Evolutionary conservation across 1,140 invertebrate species (phyloP), one percentile per base, ranked within the genome.

Genomic region (Caerostris darwini): DNA sequence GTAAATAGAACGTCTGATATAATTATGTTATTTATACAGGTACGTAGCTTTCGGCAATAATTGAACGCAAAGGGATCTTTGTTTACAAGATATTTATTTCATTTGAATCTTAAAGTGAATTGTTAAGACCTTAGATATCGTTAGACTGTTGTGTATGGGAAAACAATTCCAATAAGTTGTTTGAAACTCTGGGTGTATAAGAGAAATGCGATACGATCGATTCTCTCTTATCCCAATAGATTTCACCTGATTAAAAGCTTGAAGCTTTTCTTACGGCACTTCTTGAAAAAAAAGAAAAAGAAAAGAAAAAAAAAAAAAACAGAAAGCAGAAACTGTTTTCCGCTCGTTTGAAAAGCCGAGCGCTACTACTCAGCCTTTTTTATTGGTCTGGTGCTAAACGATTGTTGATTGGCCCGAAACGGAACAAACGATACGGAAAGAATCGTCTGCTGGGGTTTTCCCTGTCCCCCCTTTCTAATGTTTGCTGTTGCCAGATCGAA

Each of bases 381-480:
- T 67, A 87, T 64, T 54, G 85, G 58, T 50, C 58, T 50, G 59
- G 59, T 64, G 85, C 59, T 87, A 87, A 87, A 87, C 85, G 85
- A 53, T 87, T 34, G 85, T 34, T 64, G 85, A 87, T 87, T 87
- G 85, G 59, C 59, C 54, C 50, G 56, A 64, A 87, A 50, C 19
- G 85, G 58, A 87, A 87, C 85, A 61, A 87, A 87, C 85, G 85
- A 64, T 54, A 64, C 85, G 85, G 85, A 87, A 87, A 87, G 59
- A 87, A 87, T 87, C 85, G 85, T 64, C 59, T 64, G 57, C 58
- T 87, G 59, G 59, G 58, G 34, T 19, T 87, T 87, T 85, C 57
- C n/a, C 54, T 54, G 17, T n/a, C 12, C 56, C 19, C 34, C 19
- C 14, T 87, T 87, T 59, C 64, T 59, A 17, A 64, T 50, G 50